Evolutionary conservation across 2,888 invertebrate genomes (phyloP).

Genomic region (Cryptophagus acutangulus): DNA sequence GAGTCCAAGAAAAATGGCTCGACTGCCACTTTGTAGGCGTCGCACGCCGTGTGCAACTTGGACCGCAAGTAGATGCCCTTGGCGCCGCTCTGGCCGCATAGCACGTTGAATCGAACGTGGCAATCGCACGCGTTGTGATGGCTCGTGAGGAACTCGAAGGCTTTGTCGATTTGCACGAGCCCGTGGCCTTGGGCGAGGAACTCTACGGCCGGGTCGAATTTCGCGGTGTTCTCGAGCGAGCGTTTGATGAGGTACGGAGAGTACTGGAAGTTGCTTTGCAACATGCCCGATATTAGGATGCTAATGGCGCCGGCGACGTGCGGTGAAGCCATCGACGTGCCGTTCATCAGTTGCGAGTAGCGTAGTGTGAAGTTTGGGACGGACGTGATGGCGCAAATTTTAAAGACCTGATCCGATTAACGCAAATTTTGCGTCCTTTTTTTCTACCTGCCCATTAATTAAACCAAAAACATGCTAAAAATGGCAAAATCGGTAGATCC

Average conservation of each 20-base stretch:
- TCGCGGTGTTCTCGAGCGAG: slow-evolving; percentile 85
- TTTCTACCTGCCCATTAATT: no score
- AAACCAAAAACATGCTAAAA: no score
- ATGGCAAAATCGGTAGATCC: no score
- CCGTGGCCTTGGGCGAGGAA: slow-evolving; percentile 92
- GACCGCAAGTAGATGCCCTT: slow-evolving; percentile 87
- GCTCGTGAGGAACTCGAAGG: slow-evolving; percentile 73
- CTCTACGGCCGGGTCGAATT: slow-evolving; percentile 68
- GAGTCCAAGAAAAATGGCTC: slow-evolving; percentile 77
- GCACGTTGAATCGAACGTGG: slow-evolving; percentile 67
- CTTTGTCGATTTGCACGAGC: slow-evolving; percentile 84
- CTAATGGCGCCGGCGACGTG: slow-evolving; percentile 90
- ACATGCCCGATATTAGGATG: slow-evolving; percentile 75
- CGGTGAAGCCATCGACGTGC: slow-evolving; percentile 97
- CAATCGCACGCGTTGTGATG: slow-evolving; percentile 63
- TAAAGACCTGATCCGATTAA: no score
- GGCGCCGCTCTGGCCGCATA: slow-evolving; percentile 59
- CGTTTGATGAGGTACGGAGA: slow-evolving; percentile 88
- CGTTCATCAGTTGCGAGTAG: slow-evolving; percentile 88
- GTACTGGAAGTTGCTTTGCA: slow-evolving; percentile 64
- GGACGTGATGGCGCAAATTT: slow-evolving; percentile 87
- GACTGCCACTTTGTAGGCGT: slow-evolving; percentile 71
- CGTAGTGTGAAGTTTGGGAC: slow-evolving; percentile 88
- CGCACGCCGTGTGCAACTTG: slow-evolving; percentile 59
- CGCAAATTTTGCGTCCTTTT: no score